Percentiles rank a stretch among this genome's conserved stretches.
Conservation (phyloP, 2,888 invertebrate genomes). For the Vanessa cardui region DNA sequence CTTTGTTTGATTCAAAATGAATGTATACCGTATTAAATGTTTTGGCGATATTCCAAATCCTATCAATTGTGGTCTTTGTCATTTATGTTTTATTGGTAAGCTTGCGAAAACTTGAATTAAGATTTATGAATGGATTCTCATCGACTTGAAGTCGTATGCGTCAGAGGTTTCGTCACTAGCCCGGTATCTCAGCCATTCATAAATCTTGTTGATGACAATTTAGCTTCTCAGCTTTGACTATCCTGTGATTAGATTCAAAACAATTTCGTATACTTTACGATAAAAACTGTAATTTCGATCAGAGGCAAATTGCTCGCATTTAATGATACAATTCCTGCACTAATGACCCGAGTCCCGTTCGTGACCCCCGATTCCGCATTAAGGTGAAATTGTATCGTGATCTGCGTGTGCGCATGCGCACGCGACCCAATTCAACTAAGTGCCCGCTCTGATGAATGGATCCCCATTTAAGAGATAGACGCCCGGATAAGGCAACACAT, state of each 20-base stretch:
- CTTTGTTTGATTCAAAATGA: neutral
- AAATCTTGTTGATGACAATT: neutral
- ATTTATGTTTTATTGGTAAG: conserved; percentile 10
- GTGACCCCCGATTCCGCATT: conserved; percentile 46
- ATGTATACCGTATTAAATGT: neutral
- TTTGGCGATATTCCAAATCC: conserved; percentile 1
- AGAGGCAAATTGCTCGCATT: conserved; percentile 11
- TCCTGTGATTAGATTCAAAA: too few species aligned
- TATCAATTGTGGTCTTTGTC: conserved; percentile 16
- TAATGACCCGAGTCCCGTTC: conserved; percentile 37
- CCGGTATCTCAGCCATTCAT: conserved; percentile 8
- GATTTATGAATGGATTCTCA: conserved; percentile 26
- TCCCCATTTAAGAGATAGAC: conserved; percentile 49
- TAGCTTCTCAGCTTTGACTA: neutral
- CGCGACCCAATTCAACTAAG: conserved; percentile 64
- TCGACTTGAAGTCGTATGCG: conserved; percentile 7
- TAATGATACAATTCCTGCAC: conserved; percentile 34
- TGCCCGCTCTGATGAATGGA: conserved; percentile 65
- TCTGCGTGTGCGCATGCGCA: conserved; percentile 51
- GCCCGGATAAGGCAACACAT: conserved; percentile 39
- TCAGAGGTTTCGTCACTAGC: conserved; percentile 13
- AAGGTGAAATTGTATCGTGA: conserved; percentile 63
- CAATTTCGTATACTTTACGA: too few species aligned
- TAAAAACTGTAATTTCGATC: neutral
- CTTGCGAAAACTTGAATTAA: conserved; percentile 15